These are phyloP conservation scores for Nyctibius grandis DNA, from an alignment of 2,797 vertebrate genomes.

Conservation along the genomic window DNA sequence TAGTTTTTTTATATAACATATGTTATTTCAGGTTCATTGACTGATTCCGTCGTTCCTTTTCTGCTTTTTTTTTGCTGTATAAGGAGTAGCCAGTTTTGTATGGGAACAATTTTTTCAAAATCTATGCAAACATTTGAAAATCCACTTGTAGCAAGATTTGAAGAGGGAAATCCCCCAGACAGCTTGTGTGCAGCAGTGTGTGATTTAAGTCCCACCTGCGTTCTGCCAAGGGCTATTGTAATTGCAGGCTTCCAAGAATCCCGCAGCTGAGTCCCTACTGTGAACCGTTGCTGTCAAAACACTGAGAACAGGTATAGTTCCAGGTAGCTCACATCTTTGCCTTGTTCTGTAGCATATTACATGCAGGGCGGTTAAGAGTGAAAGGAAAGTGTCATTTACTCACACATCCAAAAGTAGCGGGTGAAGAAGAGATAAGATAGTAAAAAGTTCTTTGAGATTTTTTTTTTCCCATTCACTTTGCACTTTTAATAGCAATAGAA, in stretches of 20 bases:
- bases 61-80: background rate
- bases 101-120: background rate
- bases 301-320: background rate
- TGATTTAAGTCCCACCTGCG: constrained; percentile 32
- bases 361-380: background rate
- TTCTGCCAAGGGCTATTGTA: background rate
- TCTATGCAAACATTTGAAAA: constrained; percentile 25
- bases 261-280: background rate
- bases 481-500: constrained; percentile 17
- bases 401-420: background rate
- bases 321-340: background rate
- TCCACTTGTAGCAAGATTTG: background rate
- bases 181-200: background rate
- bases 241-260: background rate
- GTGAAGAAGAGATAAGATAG: background rate
- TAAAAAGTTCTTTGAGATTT: background rate
- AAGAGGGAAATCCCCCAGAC: background rate
- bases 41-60: background rate
- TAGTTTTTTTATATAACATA: background rate
- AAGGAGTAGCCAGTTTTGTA: background rate
- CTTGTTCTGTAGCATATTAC: background rate
- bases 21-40: background rate
- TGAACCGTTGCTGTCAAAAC: constrained; percentile 14
- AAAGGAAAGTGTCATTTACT: background rate
- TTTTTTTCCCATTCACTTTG: background rate